A percentile compares a stretch with the other conserved stretches of the same genome.
These are phyloP conservation scores for Agriopis aurantiaria DNA, from an alignment of 2,888 invertebrate genomes.

Conservation along the genomic window DNA sequence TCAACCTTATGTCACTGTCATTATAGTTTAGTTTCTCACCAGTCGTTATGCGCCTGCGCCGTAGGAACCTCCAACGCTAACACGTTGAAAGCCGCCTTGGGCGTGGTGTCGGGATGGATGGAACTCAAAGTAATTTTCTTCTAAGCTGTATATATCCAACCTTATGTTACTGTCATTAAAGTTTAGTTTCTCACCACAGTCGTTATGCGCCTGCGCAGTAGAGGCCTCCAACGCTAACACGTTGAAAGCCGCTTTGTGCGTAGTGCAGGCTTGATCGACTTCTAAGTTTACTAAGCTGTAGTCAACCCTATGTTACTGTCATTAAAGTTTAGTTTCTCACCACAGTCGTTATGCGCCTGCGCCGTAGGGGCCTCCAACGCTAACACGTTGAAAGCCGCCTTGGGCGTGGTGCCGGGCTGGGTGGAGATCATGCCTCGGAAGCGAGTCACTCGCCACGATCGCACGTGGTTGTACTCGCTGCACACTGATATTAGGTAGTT, in stretches of 20 bases:
- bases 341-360: conserved; percentile 90
- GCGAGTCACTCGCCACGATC: conserved; percentile 98
- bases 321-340: conserved; percentile 65
- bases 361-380: conserved; percentile 88
- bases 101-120: conserved; percentile 98
- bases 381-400: conserved; percentile 98
- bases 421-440: conserved; percentile 99
- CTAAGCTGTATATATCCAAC: background rate
- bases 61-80: conserved; percentile 89
- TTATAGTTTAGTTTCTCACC: conserved; percentile 66
- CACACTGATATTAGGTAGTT: conserved; percentile 98
- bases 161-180: background rate
- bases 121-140: no score
- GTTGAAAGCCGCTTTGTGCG: conserved; percentile 98
- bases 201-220: conserved; percentile 88
- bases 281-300: no score
- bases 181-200: conserved; percentile 80
- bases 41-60: conserved; percentile 89
- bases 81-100: conserved; percentile 98
- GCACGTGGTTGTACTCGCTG: conserved; percentile 98
- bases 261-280: conserved; percentile 99
- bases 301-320: background rate
- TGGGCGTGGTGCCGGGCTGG: conserved; percentile 98
- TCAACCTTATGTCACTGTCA: background rate
- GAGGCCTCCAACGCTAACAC: conserved; percentile 91